Evolutionary conservation across 2,113 vertebrate species (phyloP), one percentile per base, ranked within the genome.

Genomic region (Psittacula cyanocephala): DNA sequence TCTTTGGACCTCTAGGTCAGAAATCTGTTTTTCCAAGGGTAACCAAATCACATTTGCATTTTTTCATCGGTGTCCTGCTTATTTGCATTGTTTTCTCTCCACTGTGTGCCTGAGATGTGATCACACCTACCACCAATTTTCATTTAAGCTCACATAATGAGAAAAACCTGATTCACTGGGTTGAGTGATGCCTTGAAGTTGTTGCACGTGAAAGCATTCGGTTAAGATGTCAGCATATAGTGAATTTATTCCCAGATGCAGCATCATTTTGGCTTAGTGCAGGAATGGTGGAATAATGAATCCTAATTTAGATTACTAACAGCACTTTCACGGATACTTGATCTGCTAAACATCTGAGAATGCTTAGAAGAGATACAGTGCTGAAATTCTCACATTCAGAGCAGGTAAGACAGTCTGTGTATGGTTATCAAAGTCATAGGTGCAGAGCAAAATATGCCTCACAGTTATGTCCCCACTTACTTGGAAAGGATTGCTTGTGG

Each of bases 311-410:
- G 52, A 91, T 80, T 90, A 93, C 49, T 91, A 74, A 71, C 62
- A 63, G 17, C 18, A 50, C 23, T 94, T 92, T 70, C 55, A 70
- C 28, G 31, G 94, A 93, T 37, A 93, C 55, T 60, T 82, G 65
- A 95, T 84, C 69, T 41, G 35, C 39, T 86, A 89, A 89, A 86
- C 86, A 91, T 86, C 64, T 93, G 89, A 95, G 96, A 95, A 79
- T 41, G 35, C 59, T 86, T 89, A 96, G 37, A 77, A 76, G 81
- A 93, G 39, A 76, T 55, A 88, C 11, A 76, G 57, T 11, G 24
- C 23, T 37, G 46, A 74, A 87, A 37, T 41, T 67, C 80, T 67
- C 81, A 88, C 63, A 65, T 37, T 28, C 16, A 27, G 53, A 65
- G 59, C 23, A 93, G 71, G 65, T 80, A 93, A 91, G 71, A 53